phyloP scores from a whole-genome alignment of 2,888 invertebrate species.

The Zygothrica quintamaculata region DNA sequence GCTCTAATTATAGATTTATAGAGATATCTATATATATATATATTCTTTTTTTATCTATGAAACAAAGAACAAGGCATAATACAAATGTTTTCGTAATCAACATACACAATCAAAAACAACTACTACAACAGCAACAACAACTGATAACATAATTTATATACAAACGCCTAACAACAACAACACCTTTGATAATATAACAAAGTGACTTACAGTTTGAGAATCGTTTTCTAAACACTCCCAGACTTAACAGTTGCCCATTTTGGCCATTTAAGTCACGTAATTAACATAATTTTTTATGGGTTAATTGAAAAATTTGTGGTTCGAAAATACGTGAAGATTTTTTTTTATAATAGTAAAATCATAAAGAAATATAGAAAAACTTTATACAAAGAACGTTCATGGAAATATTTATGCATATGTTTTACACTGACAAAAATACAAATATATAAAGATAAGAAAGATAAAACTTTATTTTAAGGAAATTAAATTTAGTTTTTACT shows the following conservation, averaged over 20 bases:
- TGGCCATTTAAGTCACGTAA: constrained; percentile 62
- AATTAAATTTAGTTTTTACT: no score
- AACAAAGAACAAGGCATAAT: constrained; percentile 46
- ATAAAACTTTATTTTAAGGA: no score
- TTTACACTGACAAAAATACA: no score
- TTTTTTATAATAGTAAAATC: constrained; percentile 5
- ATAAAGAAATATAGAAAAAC: not conserved
- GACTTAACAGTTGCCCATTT: constrained; percentile 17
- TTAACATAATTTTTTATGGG: constrained; percentile 33
- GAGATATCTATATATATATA: no score
- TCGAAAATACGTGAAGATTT: constrained; percentile 50
- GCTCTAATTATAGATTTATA: constrained; percentile 68
- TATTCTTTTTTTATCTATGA: constrained; percentile 63
- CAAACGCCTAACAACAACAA: constrained; percentile 10
- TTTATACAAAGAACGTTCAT: no score
- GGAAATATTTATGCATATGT: no score
- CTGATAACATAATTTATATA: constrained; percentile 45
- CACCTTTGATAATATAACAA: constrained; percentile 62
- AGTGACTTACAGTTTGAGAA: constrained; percentile 22
- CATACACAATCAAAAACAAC: constrained; percentile 1
- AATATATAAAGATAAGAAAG: no score
- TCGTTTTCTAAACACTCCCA: constrained; percentile 53
- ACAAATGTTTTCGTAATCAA: constrained; percentile 69
- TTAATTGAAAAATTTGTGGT: constrained; percentile 9
- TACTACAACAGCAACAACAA: constrained; percentile 4